Conservation (phyloP, 2,113 vertebrate genomes). For the Solea solea region DNA sequence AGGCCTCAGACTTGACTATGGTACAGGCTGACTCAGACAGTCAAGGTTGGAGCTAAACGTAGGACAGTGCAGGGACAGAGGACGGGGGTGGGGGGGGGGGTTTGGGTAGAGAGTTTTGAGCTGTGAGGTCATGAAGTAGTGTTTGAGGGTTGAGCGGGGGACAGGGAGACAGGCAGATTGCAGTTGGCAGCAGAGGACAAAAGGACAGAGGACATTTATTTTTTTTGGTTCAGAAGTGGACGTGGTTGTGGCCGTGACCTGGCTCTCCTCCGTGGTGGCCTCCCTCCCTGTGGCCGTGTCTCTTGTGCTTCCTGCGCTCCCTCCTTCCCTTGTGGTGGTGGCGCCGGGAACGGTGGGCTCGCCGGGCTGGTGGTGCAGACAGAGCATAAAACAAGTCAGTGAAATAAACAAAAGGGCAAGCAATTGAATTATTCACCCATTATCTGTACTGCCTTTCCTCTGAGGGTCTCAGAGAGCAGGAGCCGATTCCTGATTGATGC, state of each 20-base stretch:
- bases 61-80: constrained; percentile 16
- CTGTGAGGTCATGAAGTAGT: constrained; percentile 13
- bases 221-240: constrained; percentile 82
- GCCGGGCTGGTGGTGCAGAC: constrained; percentile 81
- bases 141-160: constrained; percentile 10
- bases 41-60: constrained; percentile 40
- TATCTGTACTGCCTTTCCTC: no score
- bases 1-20: constrained; percentile 66
- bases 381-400: neutral
- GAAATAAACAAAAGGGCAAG: neutral
- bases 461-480: no score
- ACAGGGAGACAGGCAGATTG: constrained; percentile 55
- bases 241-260: constrained; percentile 74
- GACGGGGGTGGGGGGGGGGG: neutral
- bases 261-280: constrained; percentile 75
- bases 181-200: constrained; percentile 38
- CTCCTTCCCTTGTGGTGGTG: constrained; percentile 88
- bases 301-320: constrained; percentile 91
- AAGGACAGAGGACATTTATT: constrained; percentile 7
- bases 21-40: constrained; percentile 55
- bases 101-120: constrained; percentile 29
- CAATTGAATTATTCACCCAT: neutral
- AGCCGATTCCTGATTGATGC: no score
- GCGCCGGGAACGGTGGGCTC: constrained; percentile 88
- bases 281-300: constrained; percentile 78